Base-by-base conservation (phyloP, 2,888 invertebrate genomes). In the Cerceris rybyensis region DNA sequence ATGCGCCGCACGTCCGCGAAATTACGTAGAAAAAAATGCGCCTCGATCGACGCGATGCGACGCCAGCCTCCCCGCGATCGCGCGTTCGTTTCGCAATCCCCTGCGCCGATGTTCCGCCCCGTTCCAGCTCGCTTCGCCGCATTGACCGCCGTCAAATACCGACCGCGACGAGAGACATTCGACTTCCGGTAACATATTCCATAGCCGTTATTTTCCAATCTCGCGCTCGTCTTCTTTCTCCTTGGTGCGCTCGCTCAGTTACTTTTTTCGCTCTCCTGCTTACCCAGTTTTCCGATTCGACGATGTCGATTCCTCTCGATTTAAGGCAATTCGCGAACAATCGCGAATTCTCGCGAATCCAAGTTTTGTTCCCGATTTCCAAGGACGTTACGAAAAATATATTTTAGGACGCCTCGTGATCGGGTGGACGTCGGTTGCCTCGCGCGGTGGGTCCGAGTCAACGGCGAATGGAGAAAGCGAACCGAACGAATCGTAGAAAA, bases 1-100 rank as follows among this genome's bases (percentile, higher is more conserved):
- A 67, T 78, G 70, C 39, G 70, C 63, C 75, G 78, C 68, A 78
- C 78, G 78, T 77, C 55, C 60, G 64, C 46, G 64, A 59, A 43
- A 43, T 64, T 57, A 76, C 70, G 55, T 71, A 76, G 0, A 76
- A 78, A 71, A 71, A 17, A 71, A 54, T 39, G 60, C 54, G 9
- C 8, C 17, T 55, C 55, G 17, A 55, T 55, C 55, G 55, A 55
- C 55, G 46, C 13, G 46, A 46, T 2, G 28, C 46, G 50, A 50
- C 41, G 8, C 58, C 60, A 46, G 43, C 9, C 13, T 17, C 9
- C 14, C 43, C 28, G 28, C 28, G 28, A 28, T 28, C 28, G 28
- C 28, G 28, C 28, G 28, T 28, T 28, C 28, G 28, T 28, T 28
- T 28, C 28, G 28, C 28, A 28, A 28, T 28, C 28, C 28, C 28